Evolutionary conservation across 2,888 invertebrate species (phyloP).

Genomic region (Drosophila koepferae): DNA sequence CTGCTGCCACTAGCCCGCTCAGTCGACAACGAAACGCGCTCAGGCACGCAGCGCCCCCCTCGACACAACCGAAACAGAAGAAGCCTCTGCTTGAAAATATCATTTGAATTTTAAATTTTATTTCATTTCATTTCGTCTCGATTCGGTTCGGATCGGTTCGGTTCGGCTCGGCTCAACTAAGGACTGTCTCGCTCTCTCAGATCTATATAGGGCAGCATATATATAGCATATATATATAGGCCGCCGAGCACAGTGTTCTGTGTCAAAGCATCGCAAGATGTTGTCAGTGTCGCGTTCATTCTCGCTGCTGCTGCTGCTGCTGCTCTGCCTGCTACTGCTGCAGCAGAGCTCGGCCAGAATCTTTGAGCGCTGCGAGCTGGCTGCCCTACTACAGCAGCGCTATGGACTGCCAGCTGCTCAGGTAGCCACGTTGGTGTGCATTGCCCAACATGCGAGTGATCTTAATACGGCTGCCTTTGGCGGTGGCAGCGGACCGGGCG

Average conservation of each 20-base stretch:
- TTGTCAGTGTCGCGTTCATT: constrained; percentile 35
- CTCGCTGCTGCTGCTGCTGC: constrained; percentile 10
- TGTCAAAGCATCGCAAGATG: constrained; percentile 61
- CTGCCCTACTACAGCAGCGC: constrained; percentile 86
- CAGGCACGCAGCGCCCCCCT: constrained; percentile 64
- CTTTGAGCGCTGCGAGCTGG: constrained; percentile 90
- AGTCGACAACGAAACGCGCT: constrained; percentile 72
- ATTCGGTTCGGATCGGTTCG: constrained; percentile 13
- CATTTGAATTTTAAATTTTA: constrained; percentile 52
- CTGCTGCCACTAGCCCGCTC: constrained; percentile 48
- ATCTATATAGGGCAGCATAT: constrained; percentile 18
- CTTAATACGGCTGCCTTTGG: constrained; percentile 89
- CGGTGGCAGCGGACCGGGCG: constrained; percentile 85
- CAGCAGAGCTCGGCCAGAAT: constrained; percentile 75
- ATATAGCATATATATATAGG: constrained; percentile 34
- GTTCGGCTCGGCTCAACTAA: constrained; percentile 26
- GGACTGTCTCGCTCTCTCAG: constrained; percentile 36
- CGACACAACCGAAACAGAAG: constrained; percentile 5
- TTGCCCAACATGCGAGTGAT: constrained; percentile 88
- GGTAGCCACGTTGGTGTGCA: constrained; percentile 89
- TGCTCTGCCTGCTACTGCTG: constrained; percentile 25
- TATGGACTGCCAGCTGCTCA: constrained; percentile 87
- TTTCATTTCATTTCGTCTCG: constrained; percentile 2
- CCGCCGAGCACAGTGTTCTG: constrained; percentile 13
- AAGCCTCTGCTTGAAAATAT: constrained; percentile 28